Percentiles rank a stretch among this genome's conserved stretches.
Evolutionary conservation across 2,113 vertebrate genomes (phyloP).

Genomic region (Chrysochloris asiatica): DNA sequence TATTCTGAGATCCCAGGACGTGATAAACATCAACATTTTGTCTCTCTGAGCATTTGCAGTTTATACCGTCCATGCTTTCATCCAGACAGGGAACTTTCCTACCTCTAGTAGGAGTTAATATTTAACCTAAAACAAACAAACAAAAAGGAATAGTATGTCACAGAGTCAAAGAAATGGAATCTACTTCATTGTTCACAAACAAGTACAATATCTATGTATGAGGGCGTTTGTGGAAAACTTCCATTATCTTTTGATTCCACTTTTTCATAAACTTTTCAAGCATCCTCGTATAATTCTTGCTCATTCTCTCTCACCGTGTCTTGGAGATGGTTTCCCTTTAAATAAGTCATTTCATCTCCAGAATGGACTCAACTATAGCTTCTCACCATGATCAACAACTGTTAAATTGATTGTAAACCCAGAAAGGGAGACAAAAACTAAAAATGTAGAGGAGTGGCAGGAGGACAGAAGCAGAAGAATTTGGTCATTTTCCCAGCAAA

Average conservation of each 20-base stretch:
- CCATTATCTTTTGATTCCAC: too few species aligned
- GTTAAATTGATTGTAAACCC: slow-evolving; percentile 42
- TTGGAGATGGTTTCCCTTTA: not conserved
- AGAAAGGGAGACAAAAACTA: slow-evolving; percentile 33
- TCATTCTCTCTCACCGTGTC: not conserved
- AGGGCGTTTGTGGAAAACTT: too few species aligned
- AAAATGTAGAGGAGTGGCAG: slow-evolving; percentile 13
- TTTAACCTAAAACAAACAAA: not conserved
- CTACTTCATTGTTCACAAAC: not conserved
- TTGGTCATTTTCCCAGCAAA: slow-evolving; percentile 50
- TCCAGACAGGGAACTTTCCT: not conserved
- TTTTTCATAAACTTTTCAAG: too few species aligned
- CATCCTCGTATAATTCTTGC: too few species aligned
- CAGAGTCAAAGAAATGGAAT: not conserved
- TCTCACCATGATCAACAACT: slow-evolving; percentile 6
- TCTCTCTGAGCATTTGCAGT: not conserved
- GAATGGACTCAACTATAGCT: not conserved
- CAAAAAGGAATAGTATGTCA: not conserved
- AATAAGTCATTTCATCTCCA: slow-evolving; percentile 14
- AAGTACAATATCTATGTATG: not conserved
- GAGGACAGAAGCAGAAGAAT: slow-evolving; percentile 14
- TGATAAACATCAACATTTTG: not conserved
- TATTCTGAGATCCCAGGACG: not conserved
- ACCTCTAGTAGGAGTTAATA: not conserved
- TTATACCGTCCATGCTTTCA: not conserved